Conservation (phyloP, 2,797 vertebrate genomes). For the Eulemur coronatus region DNA sequence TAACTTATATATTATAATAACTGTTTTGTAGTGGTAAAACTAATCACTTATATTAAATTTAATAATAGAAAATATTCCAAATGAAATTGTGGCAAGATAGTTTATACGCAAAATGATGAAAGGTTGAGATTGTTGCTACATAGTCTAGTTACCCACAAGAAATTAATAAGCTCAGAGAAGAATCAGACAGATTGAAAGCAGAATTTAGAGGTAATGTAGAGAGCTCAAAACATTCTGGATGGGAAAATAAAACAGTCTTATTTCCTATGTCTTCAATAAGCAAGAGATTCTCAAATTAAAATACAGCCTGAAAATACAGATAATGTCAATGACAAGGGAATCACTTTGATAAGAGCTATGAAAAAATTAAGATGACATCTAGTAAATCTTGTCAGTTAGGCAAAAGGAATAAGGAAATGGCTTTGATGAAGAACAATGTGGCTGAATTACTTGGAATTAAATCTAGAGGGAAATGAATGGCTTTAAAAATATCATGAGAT, state of each 20-base stretch:
- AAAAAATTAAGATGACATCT: neutral
- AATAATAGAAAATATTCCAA: neutral
- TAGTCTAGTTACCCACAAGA: neutral
- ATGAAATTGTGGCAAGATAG: neutral
- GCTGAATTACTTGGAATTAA: neutral
- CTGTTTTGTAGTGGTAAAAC: neutral
- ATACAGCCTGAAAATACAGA: neutral
- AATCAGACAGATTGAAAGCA: neutral
- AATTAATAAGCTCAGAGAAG: neutral
- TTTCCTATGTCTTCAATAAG: neutral
- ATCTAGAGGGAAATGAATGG: neutral
- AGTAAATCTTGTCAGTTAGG: neutral
- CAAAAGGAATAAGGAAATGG: neutral
- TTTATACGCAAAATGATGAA: neutral
- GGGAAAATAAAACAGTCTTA: neutral
- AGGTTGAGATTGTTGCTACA: neutral
- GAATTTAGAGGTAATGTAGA: neutral
- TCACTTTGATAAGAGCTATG: neutral
- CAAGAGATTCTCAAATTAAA: slow-evolving; percentile 15
- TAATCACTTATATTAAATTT: neutral
- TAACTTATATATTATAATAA: neutral
- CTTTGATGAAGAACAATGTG: neutral
- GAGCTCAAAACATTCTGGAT: neutral
- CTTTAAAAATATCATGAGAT: neutral
- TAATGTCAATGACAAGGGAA: neutral